Evolutionary conservation across 2,888 invertebrate species (phyloP).

Genomic region (Cybosia mesomella): DNA sequence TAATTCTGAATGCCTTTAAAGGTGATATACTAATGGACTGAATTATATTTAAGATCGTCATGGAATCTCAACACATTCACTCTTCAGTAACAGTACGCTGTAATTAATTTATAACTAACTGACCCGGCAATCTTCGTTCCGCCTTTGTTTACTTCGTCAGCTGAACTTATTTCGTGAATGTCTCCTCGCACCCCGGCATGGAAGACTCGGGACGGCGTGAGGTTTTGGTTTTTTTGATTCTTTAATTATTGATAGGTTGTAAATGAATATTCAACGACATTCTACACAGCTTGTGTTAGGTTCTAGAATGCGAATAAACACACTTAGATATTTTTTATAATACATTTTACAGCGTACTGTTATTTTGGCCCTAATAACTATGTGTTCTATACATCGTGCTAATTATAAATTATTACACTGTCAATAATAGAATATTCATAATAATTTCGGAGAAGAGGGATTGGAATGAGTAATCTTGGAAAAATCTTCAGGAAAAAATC

Average conservation of each 20-base stretch:
- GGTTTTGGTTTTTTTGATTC: no score
- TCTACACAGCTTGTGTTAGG: no score
- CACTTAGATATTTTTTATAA: no score
- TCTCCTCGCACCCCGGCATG: no score
- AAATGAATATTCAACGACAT: no score
- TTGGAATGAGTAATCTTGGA: neutral
- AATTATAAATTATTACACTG: conserved; percentile 19
- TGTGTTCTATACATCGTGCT: conserved; percentile 23
- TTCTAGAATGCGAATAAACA: no score
- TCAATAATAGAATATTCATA: conserved; percentile 6
- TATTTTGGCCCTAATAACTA: conserved; percentile 28
- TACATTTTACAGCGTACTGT: conserved; percentile 8
- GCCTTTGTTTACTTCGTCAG: no score
- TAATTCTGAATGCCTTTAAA: conserved; percentile 39
- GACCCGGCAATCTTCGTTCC: no score
- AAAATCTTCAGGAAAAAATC: neutral
- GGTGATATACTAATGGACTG: conserved; percentile 56
- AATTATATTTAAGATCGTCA: conserved; percentile 61
- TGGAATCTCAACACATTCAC: conserved; percentile 56
- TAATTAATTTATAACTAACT: neutral
- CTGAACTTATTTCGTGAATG: no score
- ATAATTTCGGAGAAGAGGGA: neutral
- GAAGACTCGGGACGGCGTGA: no score
- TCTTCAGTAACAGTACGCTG: conserved; percentile 8
- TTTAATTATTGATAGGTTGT: no score